Evolutionary conservation across 1,140 invertebrate species (phyloP), one percentile per base, ranked within the genome.

Genomic region (Dreissena rostriformis): DNA sequence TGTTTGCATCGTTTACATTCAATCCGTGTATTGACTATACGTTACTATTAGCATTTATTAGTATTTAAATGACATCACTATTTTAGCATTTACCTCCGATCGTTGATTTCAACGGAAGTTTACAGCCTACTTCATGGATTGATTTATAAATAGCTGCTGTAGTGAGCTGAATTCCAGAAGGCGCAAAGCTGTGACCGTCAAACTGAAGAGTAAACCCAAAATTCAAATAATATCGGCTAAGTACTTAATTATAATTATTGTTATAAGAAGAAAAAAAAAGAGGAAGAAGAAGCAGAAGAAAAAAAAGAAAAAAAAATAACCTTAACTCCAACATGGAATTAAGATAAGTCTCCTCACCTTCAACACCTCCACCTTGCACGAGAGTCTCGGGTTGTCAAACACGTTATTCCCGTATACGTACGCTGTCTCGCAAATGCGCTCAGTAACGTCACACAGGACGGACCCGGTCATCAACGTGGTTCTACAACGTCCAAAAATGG

Each of bases 61-160:
- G n/a, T n/a, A n/a, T n/a, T n/a, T n/a, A n/a, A n/a, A n/a, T n/a
- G n/a, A n/a, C n/a, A n/a, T n/a, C n/a, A n/a, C n/a, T n/a, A n/a
- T n/a, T n/a, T n/a, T n/a, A n/a, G n/a, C n/a, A n/a, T n/a, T n/a
- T 39, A 39, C 39, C 39, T 39, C 39, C 39, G 8, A 39, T 39
- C 39, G 39, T 39, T 8, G 39, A 39, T 39, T 39, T 39, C 14
- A 29, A 28, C 14, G 75, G 75, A 11, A 77, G 63, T 52, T 67
- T 77, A 26, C 75, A 77, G 6, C 75, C 75, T 17, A 77, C 61
- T 24, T 77, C 19, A 55, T 67, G 22, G 61, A 77, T 77, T 14
- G 52, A 67, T 22, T 66, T 67, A 39, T 77, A 77, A 8, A 77
- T 22, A n/a, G 39, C 57, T 24, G 39, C 75, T 5, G 75, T 77